Conservation (phyloP, 2,113 vertebrate species). For the Empidonax alnorum region DNA sequence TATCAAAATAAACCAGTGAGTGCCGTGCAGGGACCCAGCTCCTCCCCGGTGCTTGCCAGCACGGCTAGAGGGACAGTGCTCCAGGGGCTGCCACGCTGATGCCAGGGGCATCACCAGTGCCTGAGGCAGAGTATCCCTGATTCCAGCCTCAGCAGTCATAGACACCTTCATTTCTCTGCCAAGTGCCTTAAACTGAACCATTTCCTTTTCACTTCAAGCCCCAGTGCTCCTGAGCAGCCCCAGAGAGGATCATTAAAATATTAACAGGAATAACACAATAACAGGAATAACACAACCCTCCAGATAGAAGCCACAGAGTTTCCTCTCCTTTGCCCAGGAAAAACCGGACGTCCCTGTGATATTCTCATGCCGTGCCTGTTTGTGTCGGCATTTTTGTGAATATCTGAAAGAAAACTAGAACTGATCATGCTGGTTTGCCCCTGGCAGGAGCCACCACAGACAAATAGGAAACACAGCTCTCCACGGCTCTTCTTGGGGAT, state of each 20-base stretch:
- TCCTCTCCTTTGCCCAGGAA: background rate
- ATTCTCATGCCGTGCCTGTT: background rate
- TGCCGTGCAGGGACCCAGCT: background rate
- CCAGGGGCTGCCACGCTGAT: background rate
- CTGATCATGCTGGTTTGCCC: background rate
- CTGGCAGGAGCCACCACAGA: slow-evolving; percentile 13
- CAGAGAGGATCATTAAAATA: background rate
- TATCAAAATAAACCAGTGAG: background rate
- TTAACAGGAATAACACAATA: background rate
- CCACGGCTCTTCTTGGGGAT: background rate
- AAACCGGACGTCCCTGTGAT: accelerated
- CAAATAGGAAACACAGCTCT: background rate
- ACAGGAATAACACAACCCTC: background rate
- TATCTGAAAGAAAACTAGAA: background rate
- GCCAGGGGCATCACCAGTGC: background rate
- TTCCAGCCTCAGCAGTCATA: background rate
- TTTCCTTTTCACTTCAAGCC: background rate
- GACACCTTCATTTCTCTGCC: background rate
- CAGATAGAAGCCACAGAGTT: background rate
- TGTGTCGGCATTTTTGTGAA: background rate
- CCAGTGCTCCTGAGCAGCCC: background rate
- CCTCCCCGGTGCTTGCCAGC: accelerated
- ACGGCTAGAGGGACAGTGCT: background rate
- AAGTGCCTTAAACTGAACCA: background rate
- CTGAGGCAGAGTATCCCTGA: background rate